Conservation (phyloP, 1,140 invertebrate genomes). For the Lutraria rhynchaena region DNA sequence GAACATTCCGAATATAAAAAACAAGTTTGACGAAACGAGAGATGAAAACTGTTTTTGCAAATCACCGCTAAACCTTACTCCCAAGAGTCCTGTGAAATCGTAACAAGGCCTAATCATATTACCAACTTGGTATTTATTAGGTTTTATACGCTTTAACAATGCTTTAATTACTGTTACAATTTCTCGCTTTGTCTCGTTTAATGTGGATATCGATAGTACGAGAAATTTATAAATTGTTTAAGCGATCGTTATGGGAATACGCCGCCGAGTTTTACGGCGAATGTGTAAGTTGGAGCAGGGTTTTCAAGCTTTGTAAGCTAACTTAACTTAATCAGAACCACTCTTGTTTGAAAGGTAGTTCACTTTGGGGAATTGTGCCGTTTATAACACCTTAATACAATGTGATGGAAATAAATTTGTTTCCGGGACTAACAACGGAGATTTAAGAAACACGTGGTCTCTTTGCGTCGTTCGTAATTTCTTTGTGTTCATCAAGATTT, state of each 20-base stretch:
- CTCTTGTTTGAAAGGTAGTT: not conserved
- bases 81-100: not conserved
- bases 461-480: not conserved
- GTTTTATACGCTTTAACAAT: slow-evolving; percentile 47
- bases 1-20: not conserved
- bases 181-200: slow-evolving; percentile 44
- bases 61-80: slow-evolving; percentile 21
- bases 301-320: slow-evolving; percentile 7
- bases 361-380: not conserved
- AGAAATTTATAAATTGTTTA: slow-evolving; percentile 57
- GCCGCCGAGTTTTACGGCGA: slow-evolving; percentile 16
- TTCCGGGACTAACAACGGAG: not conserved
- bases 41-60: slow-evolving; percentile 36
- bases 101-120: slow-evolving; percentile 34
- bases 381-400: slow-evolving; percentile 2
- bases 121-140: slow-evolving; percentile 32
- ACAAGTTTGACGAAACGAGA: slow-evolving; percentile 22
- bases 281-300: slow-evolving; percentile 3
- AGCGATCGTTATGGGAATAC: slow-evolving; percentile 32
- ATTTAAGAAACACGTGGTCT: no score
- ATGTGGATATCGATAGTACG: not conserved
- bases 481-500: no score
- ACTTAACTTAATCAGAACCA: slow-evolving; percentile 31
- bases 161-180: slow-evolving; percentile 50
- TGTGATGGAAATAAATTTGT: slow-evolving; percentile 11